phyloP scores from a whole-genome alignment of 1,140 invertebrate genomes.

The Sinella curviseta region DNA sequence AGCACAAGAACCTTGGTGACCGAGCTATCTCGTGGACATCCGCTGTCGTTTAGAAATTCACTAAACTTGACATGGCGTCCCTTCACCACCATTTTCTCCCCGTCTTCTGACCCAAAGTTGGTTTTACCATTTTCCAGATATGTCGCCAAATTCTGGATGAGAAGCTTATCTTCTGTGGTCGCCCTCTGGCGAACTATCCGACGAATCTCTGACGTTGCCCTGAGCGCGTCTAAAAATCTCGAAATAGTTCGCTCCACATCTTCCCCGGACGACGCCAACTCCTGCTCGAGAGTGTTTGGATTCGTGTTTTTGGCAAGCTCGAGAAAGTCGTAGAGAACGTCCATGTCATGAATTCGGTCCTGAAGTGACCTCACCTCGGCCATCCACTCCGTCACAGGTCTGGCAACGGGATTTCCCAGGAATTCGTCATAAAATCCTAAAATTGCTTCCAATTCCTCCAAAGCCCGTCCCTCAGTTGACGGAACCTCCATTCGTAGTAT shows the following conservation, averaged over 20 bases:
- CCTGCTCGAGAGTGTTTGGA: background rate
- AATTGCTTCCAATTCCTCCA: background rate
- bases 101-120: background rate
- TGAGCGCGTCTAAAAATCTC: background rate
- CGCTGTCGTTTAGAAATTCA: background rate
- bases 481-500: background rate
- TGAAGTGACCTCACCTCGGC: background rate
- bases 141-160: background rate
- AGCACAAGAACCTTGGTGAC: background rate
- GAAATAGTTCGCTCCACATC: background rate
- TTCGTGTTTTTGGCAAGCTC: background rate
- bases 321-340: background rate
- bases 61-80: background rate
- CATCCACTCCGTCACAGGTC: background rate
- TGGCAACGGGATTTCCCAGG: background rate
- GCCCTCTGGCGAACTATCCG: background rate
- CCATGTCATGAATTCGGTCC: background rate
- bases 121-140: background rate
- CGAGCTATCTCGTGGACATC: background rate
- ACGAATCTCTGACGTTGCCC: background rate
- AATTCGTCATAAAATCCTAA: background rate
- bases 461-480: background rate
- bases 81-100: background rate
- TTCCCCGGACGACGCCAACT: background rate
- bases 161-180: background rate